These are phyloP conservation scores for Drosophila mimica DNA, from an alignment of 2,888 invertebrate genomes.

Conservation along the genomic window DNA sequence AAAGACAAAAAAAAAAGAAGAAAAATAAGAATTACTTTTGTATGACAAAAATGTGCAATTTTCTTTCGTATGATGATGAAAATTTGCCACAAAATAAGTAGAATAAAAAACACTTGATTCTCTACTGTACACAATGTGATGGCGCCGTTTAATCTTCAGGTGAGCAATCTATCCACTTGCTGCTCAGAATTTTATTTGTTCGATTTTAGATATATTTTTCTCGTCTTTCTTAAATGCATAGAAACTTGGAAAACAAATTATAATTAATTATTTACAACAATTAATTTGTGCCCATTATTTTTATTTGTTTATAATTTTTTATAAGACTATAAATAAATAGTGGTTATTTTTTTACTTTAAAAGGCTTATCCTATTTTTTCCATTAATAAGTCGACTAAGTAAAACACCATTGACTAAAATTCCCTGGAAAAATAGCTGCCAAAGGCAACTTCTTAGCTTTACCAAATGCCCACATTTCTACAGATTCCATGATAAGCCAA, in stretches of 20 bases:
- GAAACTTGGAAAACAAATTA: not conserved
- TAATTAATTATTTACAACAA: not conserved
- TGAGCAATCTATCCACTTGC: not conserved
- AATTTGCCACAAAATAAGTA: conserved; percentile 28
- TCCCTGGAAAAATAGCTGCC: not conserved
- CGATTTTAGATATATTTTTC: not conserved
- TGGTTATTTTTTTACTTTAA: not conserved
- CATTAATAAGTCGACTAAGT: not conserved
- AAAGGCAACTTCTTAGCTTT: not conserved
- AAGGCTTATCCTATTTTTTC: not conserved
- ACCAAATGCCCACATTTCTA: not conserved
- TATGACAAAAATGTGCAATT: conserved; percentile 32
- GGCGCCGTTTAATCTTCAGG: not conserved
- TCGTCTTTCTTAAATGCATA: not conserved
- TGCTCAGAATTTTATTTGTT: not conserved
- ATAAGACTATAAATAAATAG: not conserved
- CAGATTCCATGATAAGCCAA: conserved; percentile 1
- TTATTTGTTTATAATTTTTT: not conserved
- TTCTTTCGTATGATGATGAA: conserved; percentile 59
- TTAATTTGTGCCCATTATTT: not conserved
- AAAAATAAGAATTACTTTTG: conserved; percentile 7
- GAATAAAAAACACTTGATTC: not conserved
- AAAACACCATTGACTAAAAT: not conserved
- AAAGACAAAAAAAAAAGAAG: conserved; percentile 24
- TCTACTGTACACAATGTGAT: not conserved